Evolutionary conservation across 1,140 invertebrate species (phyloP).

Genomic region (Lordiphosa collinella): DNA sequence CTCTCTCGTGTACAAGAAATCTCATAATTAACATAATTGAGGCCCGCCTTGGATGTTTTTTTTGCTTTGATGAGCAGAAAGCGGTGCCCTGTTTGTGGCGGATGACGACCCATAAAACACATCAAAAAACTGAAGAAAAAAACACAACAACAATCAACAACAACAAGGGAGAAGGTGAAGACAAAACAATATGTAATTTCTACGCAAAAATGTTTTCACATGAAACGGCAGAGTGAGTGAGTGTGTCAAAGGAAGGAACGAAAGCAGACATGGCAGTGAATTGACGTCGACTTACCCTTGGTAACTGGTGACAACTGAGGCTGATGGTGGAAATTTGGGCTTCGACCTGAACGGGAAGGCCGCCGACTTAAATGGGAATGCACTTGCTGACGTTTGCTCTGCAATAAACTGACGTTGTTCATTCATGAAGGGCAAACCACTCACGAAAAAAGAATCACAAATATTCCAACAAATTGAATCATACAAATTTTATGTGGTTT

Average conservation of each 20-base stretch:
- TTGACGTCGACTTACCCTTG: slow-evolving; percentile 34
- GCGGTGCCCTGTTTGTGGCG: slow-evolving; percentile 1
- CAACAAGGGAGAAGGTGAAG: slow-evolving; percentile 7
- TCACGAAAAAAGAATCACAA: neutral
- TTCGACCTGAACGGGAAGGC: slow-evolving; percentile 36
- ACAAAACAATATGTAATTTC: slow-evolving; percentile 49
- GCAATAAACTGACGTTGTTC: slow-evolving; percentile 35
- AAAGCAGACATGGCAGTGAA: too few species aligned
- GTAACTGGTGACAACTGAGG: too few species aligned
- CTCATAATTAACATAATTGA: slow-evolving; percentile 49
- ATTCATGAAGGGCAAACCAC: slow-evolving; percentile 35
- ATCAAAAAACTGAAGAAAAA: neutral
- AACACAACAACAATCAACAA: too few species aligned
- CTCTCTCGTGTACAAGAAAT: neutral
- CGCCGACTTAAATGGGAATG: slow-evolving; percentile 5
- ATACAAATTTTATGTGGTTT: slow-evolving; percentile 7
- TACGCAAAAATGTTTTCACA: slow-evolving; percentile 48
- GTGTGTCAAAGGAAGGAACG: too few species aligned
- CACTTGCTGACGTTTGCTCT: slow-evolving; percentile 17
- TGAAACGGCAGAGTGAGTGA: neutral
- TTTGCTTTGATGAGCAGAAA: slow-evolving; percentile 35
- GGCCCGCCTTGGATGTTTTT: slow-evolving; percentile 18
- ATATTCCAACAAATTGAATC: slow-evolving; percentile 43
- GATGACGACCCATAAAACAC: slow-evolving; percentile 4
- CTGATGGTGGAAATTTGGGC: neutral